Conservation (phyloP, 2,113 vertebrate species). For the Odobenus rosmarus region DNA sequence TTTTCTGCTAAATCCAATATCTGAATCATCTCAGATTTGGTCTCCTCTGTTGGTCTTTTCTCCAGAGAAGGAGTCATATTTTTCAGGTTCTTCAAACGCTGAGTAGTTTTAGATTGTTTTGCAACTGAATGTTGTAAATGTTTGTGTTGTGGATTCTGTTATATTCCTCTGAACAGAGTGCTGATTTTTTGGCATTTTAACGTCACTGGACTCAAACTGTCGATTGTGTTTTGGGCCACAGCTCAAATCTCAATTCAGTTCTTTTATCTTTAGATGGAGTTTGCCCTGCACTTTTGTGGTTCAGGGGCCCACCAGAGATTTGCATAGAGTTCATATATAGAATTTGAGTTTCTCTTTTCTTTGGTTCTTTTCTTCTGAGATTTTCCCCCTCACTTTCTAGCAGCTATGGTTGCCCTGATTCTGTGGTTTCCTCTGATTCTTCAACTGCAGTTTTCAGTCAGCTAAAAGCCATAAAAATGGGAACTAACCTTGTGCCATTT, state of each 20-base stretch:
- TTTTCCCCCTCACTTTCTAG: not conserved
- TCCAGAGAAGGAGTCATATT: not conserved
- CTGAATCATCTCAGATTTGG: constrained; percentile 5
- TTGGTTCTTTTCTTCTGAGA: not conserved
- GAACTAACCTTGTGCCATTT: not conserved
- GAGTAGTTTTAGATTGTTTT: constrained; percentile 26
- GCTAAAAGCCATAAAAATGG: not conserved
- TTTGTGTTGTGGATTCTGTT: constrained; percentile 38
- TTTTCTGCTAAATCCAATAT: constrained; percentile 44
- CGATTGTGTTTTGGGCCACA: not conserved
- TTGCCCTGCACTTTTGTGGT: not conserved
- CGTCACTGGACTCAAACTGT: not conserved
- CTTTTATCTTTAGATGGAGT: not conserved
- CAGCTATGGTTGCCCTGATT: not conserved
- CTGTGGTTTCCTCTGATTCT: not conserved
- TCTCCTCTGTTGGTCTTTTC: not conserved
- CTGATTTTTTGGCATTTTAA: not conserved
- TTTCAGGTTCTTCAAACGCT: not conserved
- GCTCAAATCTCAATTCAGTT: constrained; percentile 40
- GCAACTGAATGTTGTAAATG: not conserved
- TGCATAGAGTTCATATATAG: not conserved
- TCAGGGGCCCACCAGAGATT: not conserved
- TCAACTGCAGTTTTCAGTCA: not conserved
- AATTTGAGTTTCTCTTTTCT: not conserved
- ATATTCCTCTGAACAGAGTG: not conserved